Evolutionary conservation across 2,113 vertebrate genomes (phyloP).

Genomic region (Anguilla rostrata): DNA sequence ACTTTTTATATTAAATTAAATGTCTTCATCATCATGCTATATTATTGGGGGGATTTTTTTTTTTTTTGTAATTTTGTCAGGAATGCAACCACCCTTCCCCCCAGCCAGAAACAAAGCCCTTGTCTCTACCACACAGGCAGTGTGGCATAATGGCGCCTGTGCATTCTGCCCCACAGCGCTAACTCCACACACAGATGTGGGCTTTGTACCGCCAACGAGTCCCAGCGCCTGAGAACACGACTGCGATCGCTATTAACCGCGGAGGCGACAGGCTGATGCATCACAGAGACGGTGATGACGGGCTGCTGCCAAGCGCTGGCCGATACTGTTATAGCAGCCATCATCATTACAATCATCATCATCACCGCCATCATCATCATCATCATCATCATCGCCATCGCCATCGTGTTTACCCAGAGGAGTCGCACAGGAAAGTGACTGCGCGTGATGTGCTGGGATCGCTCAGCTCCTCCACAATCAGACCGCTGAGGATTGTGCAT

Average conservation of each 20-base stretch:
- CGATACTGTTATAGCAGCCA: neutral
- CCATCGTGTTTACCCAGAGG: neutral
- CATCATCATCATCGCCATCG: neutral
- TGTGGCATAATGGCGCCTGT: neutral
- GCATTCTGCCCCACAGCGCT: neutral
- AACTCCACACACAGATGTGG: neutral
- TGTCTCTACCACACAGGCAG: neutral
- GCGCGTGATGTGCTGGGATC: neutral
- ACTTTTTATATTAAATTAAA: too few species aligned
- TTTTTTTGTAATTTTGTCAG: too few species aligned
- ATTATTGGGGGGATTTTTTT: too few species aligned
- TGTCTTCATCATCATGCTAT: too few species aligned
- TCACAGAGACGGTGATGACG: neutral
- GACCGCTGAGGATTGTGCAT: neutral
- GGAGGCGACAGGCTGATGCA: neutral
- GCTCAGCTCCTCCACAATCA: neutral
- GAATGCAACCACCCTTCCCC: too few species aligned
- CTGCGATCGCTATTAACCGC: neutral
- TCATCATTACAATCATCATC: conserved; percentile 8
- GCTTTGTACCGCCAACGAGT: neutral
- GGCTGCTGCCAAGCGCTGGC: neutral
- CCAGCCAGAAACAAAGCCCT: too few species aligned
- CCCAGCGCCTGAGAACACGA: neutral
- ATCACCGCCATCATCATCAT: neutral
- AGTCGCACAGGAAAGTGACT: neutral